phyloP scores from a whole-genome alignment of 2,797 vertebrate genomes.

The Anguilla obscura region DNA sequence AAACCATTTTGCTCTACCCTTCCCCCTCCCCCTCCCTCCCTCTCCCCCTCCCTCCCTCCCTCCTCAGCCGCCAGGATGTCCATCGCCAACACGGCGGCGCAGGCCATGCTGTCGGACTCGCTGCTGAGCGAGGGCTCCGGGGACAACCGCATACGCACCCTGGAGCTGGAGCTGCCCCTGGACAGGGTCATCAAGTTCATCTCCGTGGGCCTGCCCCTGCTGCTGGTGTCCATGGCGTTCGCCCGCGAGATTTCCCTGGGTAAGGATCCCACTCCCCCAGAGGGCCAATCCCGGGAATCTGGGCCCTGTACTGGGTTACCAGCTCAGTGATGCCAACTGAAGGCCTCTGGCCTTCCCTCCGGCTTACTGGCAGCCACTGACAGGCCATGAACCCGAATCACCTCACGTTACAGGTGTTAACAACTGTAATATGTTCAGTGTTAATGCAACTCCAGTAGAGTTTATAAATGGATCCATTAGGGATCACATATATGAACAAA shows the following conservation, averaged over 20 bases:
- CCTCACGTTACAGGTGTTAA: neutral
- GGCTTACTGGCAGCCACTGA: neutral
- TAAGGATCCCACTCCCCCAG: conserved; percentile 55
- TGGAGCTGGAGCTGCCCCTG: conserved; percentile 88
- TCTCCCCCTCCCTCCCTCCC: conserved; percentile 12
- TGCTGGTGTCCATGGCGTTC: conserved; percentile 89
- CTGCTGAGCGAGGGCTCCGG: conserved; percentile 76
- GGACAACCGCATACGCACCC: conserved; percentile 68
- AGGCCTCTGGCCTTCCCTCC: neutral
- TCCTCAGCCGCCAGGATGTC: conserved; percentile 77
- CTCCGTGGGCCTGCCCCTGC: conserved; percentile 86
- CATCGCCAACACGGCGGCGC: conserved; percentile 84
- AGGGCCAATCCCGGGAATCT: neutral
- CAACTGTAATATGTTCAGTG: neutral
- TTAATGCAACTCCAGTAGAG: neutral
- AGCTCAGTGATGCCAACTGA: neutral
- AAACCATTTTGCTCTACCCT: neutral
- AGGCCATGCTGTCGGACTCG: conserved; percentile 92
- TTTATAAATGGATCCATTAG: neutral
- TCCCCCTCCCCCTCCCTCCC: neutral
- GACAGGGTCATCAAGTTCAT: conserved; percentile 89
- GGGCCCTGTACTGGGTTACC: neutral
- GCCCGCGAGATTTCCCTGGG: conserved; percentile 89
- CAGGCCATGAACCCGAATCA: neutral
- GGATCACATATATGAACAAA: neutral